Conservation (phyloP, 2,888 invertebrate species). For the Drosophila meridiana region DNA sequence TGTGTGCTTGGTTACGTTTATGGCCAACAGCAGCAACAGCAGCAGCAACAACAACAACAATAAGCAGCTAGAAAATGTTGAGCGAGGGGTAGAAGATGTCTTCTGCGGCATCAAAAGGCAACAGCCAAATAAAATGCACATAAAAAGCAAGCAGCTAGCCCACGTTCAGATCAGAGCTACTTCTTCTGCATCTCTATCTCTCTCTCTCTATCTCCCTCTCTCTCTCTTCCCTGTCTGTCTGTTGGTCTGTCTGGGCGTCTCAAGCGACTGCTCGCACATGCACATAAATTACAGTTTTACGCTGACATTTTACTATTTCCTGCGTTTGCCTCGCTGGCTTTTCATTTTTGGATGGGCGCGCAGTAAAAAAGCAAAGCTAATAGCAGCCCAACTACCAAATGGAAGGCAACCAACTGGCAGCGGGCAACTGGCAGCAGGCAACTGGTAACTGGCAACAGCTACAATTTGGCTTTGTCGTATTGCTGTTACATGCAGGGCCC, state of each 20-base stretch:
- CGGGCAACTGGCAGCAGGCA: constrained; percentile 1
- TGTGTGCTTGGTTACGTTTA: constrained; percentile 51
- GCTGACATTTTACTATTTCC: constrained; percentile 81
- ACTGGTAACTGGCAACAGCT: constrained; percentile 37
- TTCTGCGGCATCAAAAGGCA: constrained; percentile 61
- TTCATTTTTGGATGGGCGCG: constrained; percentile 67
- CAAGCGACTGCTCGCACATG: constrained; percentile 58
- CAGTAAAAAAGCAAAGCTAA: constrained; percentile 77
- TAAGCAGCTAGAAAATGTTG: constrained; percentile 16
- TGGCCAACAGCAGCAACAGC: constrained; percentile 27
- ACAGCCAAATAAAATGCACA: constrained; percentile 70
- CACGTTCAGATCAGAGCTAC: neutral
- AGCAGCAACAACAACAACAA: constrained; percentile 16
- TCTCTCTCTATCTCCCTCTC: neutral
- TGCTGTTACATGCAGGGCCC: constrained; percentile 26
- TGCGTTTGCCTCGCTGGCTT: constrained; percentile 68
- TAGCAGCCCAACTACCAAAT: constrained; percentile 47
- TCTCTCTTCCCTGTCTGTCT: neutral
- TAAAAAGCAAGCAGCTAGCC: constrained; percentile 53
- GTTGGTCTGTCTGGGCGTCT: constrained; percentile 19
- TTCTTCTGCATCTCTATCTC: neutral
- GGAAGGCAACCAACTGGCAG: constrained; percentile 12
- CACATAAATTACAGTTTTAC: constrained; percentile 81
- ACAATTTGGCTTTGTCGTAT: constrained; percentile 62
- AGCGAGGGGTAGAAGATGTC: neutral